Conservation (phyloP, 2,888 invertebrate genomes). For the Osedax frankpressi region DNA sequence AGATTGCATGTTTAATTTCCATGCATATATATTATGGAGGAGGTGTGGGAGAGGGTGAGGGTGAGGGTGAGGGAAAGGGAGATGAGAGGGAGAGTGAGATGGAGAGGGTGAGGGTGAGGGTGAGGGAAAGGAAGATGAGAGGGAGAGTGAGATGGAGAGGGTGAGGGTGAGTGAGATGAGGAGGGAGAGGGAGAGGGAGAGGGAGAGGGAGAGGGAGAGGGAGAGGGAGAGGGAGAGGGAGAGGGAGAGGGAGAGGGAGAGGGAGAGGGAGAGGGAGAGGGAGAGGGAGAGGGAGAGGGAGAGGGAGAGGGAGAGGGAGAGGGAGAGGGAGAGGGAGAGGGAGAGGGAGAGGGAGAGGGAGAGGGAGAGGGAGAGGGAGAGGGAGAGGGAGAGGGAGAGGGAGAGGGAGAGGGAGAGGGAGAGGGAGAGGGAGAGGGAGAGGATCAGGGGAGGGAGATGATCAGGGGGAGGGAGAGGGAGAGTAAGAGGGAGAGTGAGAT, state of each 20-base stretch:
- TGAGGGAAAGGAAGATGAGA: no score
- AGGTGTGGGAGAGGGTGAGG: background rate
- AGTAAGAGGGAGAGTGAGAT: no score
- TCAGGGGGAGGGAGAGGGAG: no score
- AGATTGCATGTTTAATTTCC: no score
- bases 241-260: conserved; percentile 4
- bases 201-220: background rate
- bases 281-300: conserved; percentile 4
- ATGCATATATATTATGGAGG: background rate
- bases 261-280: conserved; percentile 4
- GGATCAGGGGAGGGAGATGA: no score
- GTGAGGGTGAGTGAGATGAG: no score
- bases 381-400: conserved; percentile 4
- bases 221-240: background rate
- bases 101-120: no score
- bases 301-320: conserved; percentile 4
- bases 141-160: no score
- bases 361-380: conserved; percentile 4
- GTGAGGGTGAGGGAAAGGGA: no score
- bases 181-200: background rate
- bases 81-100: no score
- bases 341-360: conserved; percentile 4
- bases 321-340: conserved; percentile 4
- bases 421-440: conserved; percentile 4
- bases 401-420: conserved; percentile 4